phyloP scores from a whole-genome alignment of 2,888 invertebrate genomes.

The Chirona hameri region DNA sequence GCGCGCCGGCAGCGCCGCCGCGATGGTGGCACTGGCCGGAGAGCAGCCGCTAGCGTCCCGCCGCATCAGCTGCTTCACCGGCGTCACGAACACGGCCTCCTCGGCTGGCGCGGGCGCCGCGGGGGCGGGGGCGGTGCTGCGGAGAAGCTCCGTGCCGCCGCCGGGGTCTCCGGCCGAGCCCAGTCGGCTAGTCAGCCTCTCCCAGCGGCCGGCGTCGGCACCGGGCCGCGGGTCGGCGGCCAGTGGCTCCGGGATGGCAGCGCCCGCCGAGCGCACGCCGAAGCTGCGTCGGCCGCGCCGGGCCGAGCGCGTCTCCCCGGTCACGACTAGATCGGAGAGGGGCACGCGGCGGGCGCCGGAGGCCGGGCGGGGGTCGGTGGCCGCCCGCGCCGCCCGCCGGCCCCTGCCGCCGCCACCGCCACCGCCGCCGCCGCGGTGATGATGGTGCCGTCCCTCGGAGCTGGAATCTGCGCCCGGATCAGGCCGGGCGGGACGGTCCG shows the following conservation, averaged over 20 bases:
- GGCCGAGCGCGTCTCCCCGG: not conserved
- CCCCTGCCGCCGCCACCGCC: not conserved
- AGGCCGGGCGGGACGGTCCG: not conserved
- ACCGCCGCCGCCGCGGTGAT: no score
- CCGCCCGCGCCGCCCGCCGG: not conserved
- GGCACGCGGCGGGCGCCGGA: not conserved
- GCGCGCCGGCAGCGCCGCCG: conserved; percentile 38
- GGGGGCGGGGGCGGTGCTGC: no score
- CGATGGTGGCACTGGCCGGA: not conserved
- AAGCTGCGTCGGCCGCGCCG: not conserved
- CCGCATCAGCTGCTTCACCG: not conserved
- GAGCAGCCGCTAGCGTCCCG: not conserved
- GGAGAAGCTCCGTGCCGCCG: not conserved
- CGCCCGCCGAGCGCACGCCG: not conserved
- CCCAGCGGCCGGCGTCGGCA: not conserved
- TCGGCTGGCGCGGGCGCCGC: not conserved
- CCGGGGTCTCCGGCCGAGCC: not conserved
- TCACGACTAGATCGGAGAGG: not conserved
- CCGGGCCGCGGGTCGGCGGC: not conserved
- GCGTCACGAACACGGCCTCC: not conserved
- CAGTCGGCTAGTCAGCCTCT: not conserved
- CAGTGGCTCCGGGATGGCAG: not conserved
- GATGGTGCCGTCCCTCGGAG: not conserved
- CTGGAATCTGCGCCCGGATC: not conserved
- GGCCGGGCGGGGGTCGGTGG: not conserved